Conservation (phyloP, 2,888 invertebrate species). For the Cryptocheilus praepositus region DNA sequence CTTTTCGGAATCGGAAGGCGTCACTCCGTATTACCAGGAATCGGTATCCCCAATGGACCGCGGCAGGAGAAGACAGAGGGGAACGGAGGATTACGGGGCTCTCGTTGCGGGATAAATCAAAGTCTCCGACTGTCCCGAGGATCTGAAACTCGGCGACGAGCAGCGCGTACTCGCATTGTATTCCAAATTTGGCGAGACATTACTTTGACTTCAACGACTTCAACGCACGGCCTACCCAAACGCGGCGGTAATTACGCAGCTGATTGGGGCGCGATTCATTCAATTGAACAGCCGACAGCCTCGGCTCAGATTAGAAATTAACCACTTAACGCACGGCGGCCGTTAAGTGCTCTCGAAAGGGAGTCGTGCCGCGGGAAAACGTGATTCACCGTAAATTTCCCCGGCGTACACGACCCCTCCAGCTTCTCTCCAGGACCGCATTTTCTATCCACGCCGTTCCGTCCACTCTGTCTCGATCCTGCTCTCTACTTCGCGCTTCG, state of each 20-base stretch:
- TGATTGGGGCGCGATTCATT: not conserved
- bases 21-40: slow-evolving; percentile 28
- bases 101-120: slow-evolving; percentile 21
- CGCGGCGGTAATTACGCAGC: not conserved
- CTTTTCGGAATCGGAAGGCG: slow-evolving; percentile 30
- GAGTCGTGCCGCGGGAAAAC: slow-evolving; percentile 46
- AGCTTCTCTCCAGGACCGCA: not conserved
- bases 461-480: slow-evolving; percentile 14
- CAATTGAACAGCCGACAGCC: not conserved
- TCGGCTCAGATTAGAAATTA: slow-evolving; percentile 49
- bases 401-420: slow-evolving; percentile 32
- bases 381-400: slow-evolving; percentile 47
- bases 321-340: slow-evolving; percentile 36
- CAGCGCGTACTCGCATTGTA: not conserved
- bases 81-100: slow-evolving; percentile 13
- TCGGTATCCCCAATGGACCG: slow-evolving; percentile 7
- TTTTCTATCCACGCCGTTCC: slow-evolving; percentile 24
- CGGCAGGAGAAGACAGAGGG: not conserved
- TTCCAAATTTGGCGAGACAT: too few species aligned
- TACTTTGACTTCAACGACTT: not conserved
- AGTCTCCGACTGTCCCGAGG: not conserved
- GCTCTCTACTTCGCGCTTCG: slow-evolving; percentile 15
- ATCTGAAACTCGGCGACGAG: not conserved
- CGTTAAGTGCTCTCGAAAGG: slow-evolving; percentile 47
- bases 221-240: not conserved